Conservation (phyloP, 2,113 vertebrate genomes). For the Onychostruthus taczanowskii region DNA sequence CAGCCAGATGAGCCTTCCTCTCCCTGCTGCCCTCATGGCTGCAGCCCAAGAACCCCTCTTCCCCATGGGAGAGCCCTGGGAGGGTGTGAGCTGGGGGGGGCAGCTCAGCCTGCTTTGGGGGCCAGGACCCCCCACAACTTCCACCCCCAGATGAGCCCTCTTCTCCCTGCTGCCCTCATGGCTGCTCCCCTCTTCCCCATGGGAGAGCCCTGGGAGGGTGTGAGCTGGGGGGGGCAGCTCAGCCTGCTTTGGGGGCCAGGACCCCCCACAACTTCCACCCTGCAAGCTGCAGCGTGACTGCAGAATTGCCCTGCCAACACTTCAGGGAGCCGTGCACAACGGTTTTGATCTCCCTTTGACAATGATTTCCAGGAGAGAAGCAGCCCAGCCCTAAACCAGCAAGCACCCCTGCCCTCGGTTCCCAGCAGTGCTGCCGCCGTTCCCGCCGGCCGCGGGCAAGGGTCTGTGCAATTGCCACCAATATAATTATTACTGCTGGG, state of each 20-base stretch:
- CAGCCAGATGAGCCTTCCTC: neutral
- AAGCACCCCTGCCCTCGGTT: neutral
- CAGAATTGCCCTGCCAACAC: neutral
- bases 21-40: neutral
- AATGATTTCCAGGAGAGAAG: neutral
- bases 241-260: no score
- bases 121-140: no score
- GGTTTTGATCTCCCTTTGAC: neutral
- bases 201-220: neutral
- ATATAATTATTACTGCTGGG: neutral
- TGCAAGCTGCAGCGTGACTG: neutral
- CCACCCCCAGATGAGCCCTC: neutral
- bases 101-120: neutral
- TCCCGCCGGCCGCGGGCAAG: neutral
- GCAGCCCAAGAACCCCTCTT: neutral
- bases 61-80: rapidly evolving
- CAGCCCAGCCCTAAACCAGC: neutral
- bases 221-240: neutral
- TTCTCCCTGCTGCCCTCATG: neutral
- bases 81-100: neutral
- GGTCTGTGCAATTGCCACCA: constrained; percentile 13
- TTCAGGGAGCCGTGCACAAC: neutral
- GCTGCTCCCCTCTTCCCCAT: neutral
- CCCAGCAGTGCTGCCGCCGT: rapidly evolving
- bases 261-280: neutral